Base-by-base conservation (phyloP, 2,888 invertebrate genomes). In the Fragum sueziense region DNA sequence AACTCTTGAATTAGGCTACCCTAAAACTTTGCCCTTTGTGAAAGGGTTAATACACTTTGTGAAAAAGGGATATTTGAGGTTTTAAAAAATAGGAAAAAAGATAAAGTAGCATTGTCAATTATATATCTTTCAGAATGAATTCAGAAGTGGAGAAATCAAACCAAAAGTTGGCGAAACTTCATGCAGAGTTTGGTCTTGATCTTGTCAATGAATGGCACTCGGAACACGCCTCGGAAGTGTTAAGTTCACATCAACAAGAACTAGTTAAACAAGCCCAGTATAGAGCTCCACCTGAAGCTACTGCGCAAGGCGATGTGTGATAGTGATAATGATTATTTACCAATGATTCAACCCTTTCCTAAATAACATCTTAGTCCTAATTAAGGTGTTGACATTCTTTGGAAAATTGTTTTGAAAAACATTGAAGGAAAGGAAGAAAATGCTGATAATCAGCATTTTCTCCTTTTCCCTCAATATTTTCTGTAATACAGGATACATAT, bases 221-320 rank as follows among this genome's bases (percentile, higher is more conserved):
- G 14, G 91, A 92, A 76, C 91, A 92, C 81, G 88, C 91, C 1
- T 84, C 88, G 0, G 88, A 91, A 76, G 90, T 91, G 1, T 85
- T 92, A 14, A 80, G 82, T 7, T 84, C 86, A 0, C 79, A 84
- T 37, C 73, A 84, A 61, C 80, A 80, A 22, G 80, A 85, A 47
- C 74, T 86, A 0, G 74, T 88, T 11, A 84, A 84, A 59, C 74
- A 61, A 9, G 81, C 87, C n/a, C 74, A 84, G 61, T 84, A 82
- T 25, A 65, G 65, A 41, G 65, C 65, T 2, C 65, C 65, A 11
- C 22, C 65, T 41, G 65, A 65, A 17, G 22, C 33, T n/a, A 7
- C 54, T 54, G 41, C 41, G 6, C 41, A 65, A 34, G 61, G 61
- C 14, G 61, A 31, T 31, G n/a, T 61, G 3, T 61, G 61, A n/a